These are phyloP conservation scores for Thereuonema tuberculata DNA, from an alignment of 1,140 invertebrate species.

Conservation along the genomic window DNA sequence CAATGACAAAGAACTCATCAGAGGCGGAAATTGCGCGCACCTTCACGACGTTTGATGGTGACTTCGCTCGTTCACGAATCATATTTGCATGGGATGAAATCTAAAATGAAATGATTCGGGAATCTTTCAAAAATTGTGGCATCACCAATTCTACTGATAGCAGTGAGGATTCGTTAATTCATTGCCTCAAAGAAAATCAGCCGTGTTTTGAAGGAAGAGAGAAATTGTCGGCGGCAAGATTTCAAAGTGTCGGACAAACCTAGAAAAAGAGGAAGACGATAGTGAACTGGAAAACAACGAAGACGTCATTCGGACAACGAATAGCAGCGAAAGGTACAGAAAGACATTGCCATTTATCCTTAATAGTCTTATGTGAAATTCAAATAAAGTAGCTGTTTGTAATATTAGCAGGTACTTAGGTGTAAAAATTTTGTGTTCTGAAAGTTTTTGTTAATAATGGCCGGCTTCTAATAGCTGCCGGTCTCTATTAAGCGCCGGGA, in stretches of 20 bases:
- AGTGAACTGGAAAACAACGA: not conserved
- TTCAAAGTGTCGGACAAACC: not conserved
- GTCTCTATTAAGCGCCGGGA: too few species aligned
- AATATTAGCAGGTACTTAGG: too few species aligned
- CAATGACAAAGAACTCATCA: conserved; percentile 14
- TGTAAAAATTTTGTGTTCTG: too few species aligned
- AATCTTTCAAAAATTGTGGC: conserved; percentile 7
- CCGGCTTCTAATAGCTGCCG: too few species aligned
- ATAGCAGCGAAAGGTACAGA: not conserved
- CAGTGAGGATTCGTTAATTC: not conserved
- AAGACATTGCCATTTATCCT: not conserved
- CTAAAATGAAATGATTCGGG: not conserved
- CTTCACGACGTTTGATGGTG: conserved; percentile 5
- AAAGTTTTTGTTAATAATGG: too few species aligned
- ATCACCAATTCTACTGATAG: not conserved
- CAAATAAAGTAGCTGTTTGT: too few species aligned
- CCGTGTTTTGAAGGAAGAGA: not conserved
- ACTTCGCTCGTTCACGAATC: too few species aligned
- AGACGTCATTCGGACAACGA: not conserved
- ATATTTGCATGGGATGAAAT: conserved; percentile 7
- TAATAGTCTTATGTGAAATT: too few species aligned
- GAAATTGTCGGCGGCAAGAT: not conserved
- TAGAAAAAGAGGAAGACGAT: not conserved
- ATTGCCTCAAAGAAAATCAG: not conserved
- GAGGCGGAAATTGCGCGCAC: conserved; percentile 10